Conservation (phyloP, 1,140 invertebrate species). For the Halesus radiatus region DNA sequence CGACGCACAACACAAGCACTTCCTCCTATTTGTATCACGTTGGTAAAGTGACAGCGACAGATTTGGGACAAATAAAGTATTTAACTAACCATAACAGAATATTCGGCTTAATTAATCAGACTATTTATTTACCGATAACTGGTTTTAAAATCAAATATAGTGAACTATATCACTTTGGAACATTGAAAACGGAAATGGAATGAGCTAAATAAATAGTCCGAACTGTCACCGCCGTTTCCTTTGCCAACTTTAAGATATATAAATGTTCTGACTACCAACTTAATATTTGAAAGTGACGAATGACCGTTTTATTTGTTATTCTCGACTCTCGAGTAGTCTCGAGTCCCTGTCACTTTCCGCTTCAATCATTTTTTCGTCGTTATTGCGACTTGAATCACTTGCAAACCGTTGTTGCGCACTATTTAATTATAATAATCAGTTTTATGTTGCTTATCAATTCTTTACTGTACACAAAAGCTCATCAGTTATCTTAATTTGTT, state of each 20-base stretch:
- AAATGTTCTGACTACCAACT: neutral
- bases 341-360: too few relatives aligned
- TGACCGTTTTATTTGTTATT: too few relatives aligned
- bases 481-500: too few relatives aligned
- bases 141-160: neutral
- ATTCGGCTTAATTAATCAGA: neutral
- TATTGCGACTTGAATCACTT: too few relatives aligned
- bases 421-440: too few relatives aligned
- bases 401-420: too few relatives aligned
- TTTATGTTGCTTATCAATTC: too few relatives aligned
- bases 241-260: neutral
- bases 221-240: slow-evolving; percentile 20
- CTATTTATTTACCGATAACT: too few relatives aligned
- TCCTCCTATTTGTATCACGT: slow-evolving; percentile 45
- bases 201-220: neutral
- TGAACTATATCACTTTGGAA: neutral
- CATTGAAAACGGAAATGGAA: neutral
- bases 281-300: too few relatives aligned
- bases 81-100: neutral
- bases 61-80: slow-evolving; percentile 12
- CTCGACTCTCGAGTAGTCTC: too few relatives aligned
- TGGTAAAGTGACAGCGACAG: slow-evolving; percentile 36
- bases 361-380: too few relatives aligned
- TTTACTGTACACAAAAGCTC: too few relatives aligned
- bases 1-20: slow-evolving; percentile 32